A percentile compares a stretch with the other conserved stretches of the same genome.
Evolutionary conservation across 2,113 vertebrate genomes (phyloP).

Genomic region (Tricholaema leucomelas): DNA sequence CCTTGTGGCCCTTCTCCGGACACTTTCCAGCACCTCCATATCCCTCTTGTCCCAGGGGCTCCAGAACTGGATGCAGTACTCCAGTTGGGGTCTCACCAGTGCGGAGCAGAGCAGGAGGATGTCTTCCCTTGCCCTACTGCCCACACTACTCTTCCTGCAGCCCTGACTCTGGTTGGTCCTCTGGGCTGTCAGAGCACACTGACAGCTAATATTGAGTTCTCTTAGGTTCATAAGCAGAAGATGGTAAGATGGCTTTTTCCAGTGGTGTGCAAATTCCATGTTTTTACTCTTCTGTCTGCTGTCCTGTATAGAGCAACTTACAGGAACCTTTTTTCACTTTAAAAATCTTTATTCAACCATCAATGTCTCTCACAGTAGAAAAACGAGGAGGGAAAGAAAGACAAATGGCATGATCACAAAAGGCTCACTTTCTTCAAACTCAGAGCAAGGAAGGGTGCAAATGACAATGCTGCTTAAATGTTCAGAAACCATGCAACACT

Average conservation of each 20-base stretch:
- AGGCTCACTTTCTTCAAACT: not conserved
- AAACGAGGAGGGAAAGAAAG: not conserved
- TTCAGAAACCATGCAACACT: not conserved
- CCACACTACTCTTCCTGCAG: no score
- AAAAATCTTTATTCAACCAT: not conserved
- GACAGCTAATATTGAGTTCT: not conserved
- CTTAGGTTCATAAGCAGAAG: not conserved
- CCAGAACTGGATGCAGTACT: no score
- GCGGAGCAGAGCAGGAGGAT: no score
- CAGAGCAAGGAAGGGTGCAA: not conserved
- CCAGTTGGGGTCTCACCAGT: no score
- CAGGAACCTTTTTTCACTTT: not conserved
- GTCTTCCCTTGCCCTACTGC: no score
- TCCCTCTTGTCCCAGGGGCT: no score
- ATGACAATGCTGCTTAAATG: not conserved
- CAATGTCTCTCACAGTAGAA: not conserved
- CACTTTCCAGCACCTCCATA: no score
- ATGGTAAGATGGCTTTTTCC: not conserved
- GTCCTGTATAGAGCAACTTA: not conserved
- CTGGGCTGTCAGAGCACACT: no score
- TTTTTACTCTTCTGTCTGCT: not conserved
- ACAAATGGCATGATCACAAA: not conserved
- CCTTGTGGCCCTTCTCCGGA: no score
- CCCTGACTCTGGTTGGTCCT: no score
- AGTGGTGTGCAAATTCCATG: not conserved